Evolutionary conservation across 2,888 invertebrate genomes (phyloP).

Genomic region (Apeira syringaria): DNA sequence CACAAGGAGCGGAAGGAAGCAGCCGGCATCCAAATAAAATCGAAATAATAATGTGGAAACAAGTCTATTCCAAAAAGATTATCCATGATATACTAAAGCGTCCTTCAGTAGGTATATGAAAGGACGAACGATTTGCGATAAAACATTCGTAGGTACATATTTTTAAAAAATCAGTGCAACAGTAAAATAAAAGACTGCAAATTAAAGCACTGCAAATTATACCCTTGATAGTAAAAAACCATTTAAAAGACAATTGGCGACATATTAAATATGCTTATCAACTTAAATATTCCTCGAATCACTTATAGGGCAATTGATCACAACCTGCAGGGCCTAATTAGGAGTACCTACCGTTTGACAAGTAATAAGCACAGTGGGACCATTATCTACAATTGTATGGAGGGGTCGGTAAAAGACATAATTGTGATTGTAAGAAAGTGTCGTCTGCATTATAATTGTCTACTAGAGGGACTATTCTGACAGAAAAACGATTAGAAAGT

Average conservation of each 20-base stretch:
- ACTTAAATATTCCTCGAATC: constrained; percentile 7
- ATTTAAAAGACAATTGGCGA: not conserved
- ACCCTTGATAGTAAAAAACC: not conserved
- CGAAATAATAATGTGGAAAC: too few relatives aligned
- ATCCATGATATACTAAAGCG: too few relatives aligned
- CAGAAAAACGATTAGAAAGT: not conserved
- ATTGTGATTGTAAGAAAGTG: constrained; percentile 32
- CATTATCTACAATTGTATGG: constrained; percentile 23
- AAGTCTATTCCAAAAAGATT: too few relatives aligned
- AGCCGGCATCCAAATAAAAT: too few relatives aligned
- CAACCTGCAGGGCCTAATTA: constrained; percentile 17
- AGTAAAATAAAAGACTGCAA: too few relatives aligned
- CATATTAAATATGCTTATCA: constrained; percentile 1
- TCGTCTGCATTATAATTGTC: constrained; percentile 22
- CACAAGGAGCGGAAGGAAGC: too few relatives aligned
- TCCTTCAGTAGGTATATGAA: too few relatives aligned
- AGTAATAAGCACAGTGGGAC: constrained; percentile 9
- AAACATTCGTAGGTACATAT: too few relatives aligned
- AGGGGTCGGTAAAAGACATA: constrained; percentile 13
- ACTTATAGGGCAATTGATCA: constrained; percentile 13
- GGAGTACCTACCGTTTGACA: not conserved
- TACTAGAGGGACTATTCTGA: constrained; percentile 18
- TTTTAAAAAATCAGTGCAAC: too few relatives aligned
- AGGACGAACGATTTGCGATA: too few relatives aligned
- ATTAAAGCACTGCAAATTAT: not conserved